These are phyloP conservation scores for Argopecten irradians DNA, from an alignment of 1,140 invertebrate species.

Conservation along the genomic window DNA sequence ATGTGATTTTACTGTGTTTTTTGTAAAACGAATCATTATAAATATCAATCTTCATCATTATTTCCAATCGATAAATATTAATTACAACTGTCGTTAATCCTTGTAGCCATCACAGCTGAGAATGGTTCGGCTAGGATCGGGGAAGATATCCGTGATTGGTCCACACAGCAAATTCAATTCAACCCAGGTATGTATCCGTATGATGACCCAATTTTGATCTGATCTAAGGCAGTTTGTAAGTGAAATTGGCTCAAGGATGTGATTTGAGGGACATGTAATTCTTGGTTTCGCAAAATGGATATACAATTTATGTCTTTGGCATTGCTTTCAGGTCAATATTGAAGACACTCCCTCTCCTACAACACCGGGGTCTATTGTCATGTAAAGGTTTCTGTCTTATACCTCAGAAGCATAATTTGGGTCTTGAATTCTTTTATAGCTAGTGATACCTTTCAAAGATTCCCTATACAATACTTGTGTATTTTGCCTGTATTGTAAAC, in stretches of 20 bases:
- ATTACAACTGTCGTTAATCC: neutral
- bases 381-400: too few species aligned
- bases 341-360: too few species aligned
- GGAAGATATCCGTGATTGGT: slow-evolving; percentile 69
- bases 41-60: neutral
- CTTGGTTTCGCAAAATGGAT: too few species aligned
- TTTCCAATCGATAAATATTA: neutral
- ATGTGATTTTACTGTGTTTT: neutral
- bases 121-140: slow-evolving; percentile 73
- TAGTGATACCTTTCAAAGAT: too few species aligned
- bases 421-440: too few species aligned
- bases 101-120: slow-evolving; percentile 68
- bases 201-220: neutral
- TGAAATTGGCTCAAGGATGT: neutral
- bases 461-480: too few species aligned
- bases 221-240: too few species aligned
- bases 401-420: too few species aligned
- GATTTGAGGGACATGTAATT: too few species aligned
- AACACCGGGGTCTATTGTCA: too few species aligned
- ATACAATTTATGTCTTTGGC: neutral
- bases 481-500: too few species aligned
- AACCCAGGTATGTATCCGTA: slow-evolving; percentile 70
- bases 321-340: neutral
- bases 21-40: neutral
- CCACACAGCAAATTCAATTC: slow-evolving; percentile 76